Evolutionary conservation across 2,888 invertebrate species (phyloP), one percentile per base, ranked within the genome.

Genomic region (Brassicogethes aeneus): DNA sequence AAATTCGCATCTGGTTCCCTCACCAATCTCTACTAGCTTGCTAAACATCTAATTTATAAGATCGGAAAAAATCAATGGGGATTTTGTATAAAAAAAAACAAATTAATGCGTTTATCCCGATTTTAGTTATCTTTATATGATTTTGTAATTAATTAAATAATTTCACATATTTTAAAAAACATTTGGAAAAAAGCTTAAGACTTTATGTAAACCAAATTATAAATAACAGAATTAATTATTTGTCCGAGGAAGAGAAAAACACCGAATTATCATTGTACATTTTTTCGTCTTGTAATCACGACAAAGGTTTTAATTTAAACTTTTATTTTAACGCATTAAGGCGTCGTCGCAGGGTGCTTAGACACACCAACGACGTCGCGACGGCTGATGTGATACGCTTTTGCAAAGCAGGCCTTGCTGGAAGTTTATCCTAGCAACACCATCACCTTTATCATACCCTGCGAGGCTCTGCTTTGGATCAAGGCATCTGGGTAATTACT

Each of bases 401-500:
- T 23, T 23, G 23, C 23, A 23, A 5, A 5, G 5, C 3, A 35
- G 16, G n/a, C 14, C 8, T 35, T 35, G 8, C 12, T n/a, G 15
- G 7, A 8, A 8, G 36, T 35, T 35, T 5, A 33, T 35, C 36
- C 36, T 14, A 15, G 16, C 36, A 35, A 35, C 36, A 16, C 13
- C 7, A 3, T 35, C 3, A 35, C 36, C 10, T 23, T 23, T 10
- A 5, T 23, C 23, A 5, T 7, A 23, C 5, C 5, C 23, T 23
- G 23, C 23, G 5, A 7, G 23, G 5, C 23, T 23, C 5, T 23
- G 23, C 23, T 23, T 23, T 23, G 10, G 23, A 50, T 51, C 51
- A 51, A 34, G 48, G 41, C 46, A 48, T 46, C 47, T 43, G 47
- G 41, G 46, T 46, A 35, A 15, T 14, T 16, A n/a, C 36, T 35